Evolutionary conservation across 2,888 invertebrate species (phyloP).

Genomic region (Gortyna flavago): DNA sequence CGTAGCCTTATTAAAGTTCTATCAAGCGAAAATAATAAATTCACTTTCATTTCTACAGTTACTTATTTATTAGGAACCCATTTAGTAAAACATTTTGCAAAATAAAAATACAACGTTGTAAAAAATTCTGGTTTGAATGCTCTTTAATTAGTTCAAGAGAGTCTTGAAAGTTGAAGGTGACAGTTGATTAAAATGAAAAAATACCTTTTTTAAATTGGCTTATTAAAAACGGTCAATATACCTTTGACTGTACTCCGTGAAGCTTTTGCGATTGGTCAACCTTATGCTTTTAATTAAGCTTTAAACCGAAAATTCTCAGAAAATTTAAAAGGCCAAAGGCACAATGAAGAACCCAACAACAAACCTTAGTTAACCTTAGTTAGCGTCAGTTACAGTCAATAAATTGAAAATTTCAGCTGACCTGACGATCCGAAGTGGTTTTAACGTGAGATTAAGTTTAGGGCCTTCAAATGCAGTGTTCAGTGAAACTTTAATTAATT

Average conservation of each 20-base stretch:
- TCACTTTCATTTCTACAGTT: not conserved
- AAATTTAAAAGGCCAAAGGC: constrained; percentile 4
- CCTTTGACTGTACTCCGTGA: not conserved
- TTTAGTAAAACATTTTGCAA: constrained; percentile 4
- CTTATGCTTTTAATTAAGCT: not conserved
- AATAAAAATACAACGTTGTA: constrained; percentile 9
- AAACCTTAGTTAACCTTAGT: constrained; percentile 30
- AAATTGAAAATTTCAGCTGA: constrained; percentile 34
- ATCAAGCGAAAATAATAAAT: constrained; percentile 8
- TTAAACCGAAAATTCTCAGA: not conserved
- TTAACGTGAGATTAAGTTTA: constrained; percentile 55
- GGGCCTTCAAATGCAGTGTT: constrained; percentile 68
- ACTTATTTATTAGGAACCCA: not conserved
- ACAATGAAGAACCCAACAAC: not conserved
- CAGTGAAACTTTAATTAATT: constrained; percentile 78
- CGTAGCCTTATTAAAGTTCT: constrained; percentile 17
- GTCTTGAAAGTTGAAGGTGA: not conserved
- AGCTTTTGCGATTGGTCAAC: not conserved
- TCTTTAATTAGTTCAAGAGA: constrained; percentile 15
- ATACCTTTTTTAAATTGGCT: not conserved
- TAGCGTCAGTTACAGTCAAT: constrained; percentile 19
- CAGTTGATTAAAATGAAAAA: constrained; percentile 5
- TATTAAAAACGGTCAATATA: not conserved
- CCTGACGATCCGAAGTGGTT: constrained; percentile 25
- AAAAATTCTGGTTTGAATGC: constrained; percentile 15